Evolutionary conservation across 1,140 invertebrate species (phyloP).

Genomic region (Drosophila mojavensis): DNA sequence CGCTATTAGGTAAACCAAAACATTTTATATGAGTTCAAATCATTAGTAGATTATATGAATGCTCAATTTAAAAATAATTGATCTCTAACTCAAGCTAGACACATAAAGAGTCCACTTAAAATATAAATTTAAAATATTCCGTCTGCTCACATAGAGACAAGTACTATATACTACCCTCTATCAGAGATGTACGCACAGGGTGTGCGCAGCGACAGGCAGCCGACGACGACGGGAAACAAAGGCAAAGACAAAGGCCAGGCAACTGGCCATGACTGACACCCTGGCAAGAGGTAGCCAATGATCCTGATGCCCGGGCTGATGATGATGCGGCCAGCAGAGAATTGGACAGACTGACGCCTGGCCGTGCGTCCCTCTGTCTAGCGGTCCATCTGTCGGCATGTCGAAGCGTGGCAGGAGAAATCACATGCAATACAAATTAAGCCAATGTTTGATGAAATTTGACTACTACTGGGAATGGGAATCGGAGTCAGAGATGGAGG

Average conservation of each 20-base stretch:
- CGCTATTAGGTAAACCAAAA: too few relatives aligned
- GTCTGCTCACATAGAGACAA: too few relatives aligned
- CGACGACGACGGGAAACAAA: slow-evolving; percentile 24
- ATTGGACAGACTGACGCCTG: slow-evolving; percentile 33
- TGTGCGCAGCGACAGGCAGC: slow-evolving; percentile 10
- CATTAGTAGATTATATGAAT: too few relatives aligned
- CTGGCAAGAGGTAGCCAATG: slow-evolving; percentile 2
- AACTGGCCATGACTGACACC: slow-evolving; percentile 34
- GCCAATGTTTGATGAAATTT: slow-evolving; percentile 24
- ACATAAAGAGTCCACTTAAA: too few relatives aligned
- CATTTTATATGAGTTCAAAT: too few relatives aligned
- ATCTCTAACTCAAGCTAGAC: too few relatives aligned
- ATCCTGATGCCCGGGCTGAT: slow-evolving; percentile 9
- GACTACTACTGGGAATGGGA: slow-evolving; percentile 1
- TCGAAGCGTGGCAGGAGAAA: neutral
- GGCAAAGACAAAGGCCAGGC: slow-evolving; percentile 41
- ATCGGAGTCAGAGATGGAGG: neutral
- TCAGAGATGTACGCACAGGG: neutral
- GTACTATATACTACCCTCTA: neutral
- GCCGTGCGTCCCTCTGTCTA: slow-evolving; percentile 1
- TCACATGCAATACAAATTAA: slow-evolving; percentile 19
- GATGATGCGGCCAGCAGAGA: slow-evolving; percentile 9
- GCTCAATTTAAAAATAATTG: too few relatives aligned
- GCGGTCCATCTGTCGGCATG: neutral
- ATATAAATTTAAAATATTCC: too few relatives aligned